phyloP scores from a whole-genome alignment of 2,888 invertebrate genomes.

The Sesia apiformis region DNA sequence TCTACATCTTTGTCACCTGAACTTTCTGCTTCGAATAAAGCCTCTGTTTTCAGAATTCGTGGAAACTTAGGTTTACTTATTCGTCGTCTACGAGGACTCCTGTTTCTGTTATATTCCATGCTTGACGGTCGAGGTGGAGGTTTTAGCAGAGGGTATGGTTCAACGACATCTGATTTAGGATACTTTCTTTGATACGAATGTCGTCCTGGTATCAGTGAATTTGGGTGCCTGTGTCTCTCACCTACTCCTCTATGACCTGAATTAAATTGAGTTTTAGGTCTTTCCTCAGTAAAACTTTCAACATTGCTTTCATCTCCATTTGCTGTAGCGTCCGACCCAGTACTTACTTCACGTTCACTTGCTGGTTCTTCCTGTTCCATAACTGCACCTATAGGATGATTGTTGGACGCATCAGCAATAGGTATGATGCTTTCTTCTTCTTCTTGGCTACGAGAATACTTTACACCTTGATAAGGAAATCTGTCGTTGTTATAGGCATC shows the following conservation, averaged over 20 bases:
- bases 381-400: constrained; percentile 64
- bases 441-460: constrained; percentile 66
- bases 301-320: constrained; percentile 31
- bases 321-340: constrained; percentile 34
- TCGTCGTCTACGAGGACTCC: constrained; percentile 44
- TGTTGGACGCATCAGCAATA: constrained; percentile 54
- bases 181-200: constrained; percentile 42
- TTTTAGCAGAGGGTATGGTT: constrained; percentile 60
- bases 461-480: constrained; percentile 55
- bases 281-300: constrained; percentile 31
- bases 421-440: constrained; percentile 60
- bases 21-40: constrained; percentile 45
- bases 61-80: constrained; percentile 39
- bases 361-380: constrained; percentile 53
- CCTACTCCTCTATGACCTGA: constrained; percentile 27
- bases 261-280: constrained; percentile 30
- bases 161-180: constrained; percentile 41
- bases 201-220: constrained; percentile 32
- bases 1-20: constrained; percentile 29
- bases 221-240: constrained; percentile 45
- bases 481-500: constrained; percentile 47
- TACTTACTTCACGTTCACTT: constrained; percentile 34
- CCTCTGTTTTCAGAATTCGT: constrained; percentile 45
- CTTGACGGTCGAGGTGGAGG: constrained; percentile 43
- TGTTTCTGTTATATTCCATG: constrained; percentile 29